Conservation (phyloP, 2,113 vertebrate species). For the Bufo gargarizans region DNA sequence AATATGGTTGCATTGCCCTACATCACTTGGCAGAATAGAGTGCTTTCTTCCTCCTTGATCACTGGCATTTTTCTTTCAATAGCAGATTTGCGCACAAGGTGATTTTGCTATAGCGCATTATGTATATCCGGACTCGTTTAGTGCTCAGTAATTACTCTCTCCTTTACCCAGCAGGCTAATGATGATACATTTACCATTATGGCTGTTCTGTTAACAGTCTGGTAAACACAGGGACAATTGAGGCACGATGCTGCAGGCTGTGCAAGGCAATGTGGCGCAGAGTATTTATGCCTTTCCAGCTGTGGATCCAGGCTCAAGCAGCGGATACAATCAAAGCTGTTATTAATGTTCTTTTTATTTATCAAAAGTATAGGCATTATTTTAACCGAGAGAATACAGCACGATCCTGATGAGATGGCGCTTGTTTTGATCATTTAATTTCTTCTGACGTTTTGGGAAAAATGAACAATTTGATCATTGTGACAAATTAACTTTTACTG, state of each 20-base stretch:
- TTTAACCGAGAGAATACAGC: not conserved
- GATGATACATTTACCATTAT: constrained; percentile 55
- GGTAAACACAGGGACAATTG: constrained; percentile 41
- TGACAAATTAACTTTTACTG: not conserved
- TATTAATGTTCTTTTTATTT: not conserved
- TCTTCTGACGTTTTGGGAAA: not conserved
- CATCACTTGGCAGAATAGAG: constrained; percentile 8
- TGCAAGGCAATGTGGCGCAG: constrained; percentile 3
- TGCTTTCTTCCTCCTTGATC: not conserved
- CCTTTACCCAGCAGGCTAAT: constrained; percentile 40
- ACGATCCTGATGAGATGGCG: not conserved
- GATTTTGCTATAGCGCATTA: not conserved
- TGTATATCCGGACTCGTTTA: constrained; percentile 37
- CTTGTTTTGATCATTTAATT: not conserved
- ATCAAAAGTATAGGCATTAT: not conserved
- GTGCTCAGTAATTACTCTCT: constrained; percentile 48
- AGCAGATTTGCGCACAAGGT: constrained; percentile 24
- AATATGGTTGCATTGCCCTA: not conserved
- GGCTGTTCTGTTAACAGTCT: constrained; percentile 43
- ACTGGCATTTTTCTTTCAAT: constrained; percentile 18
- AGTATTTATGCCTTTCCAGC: constrained; percentile 28
- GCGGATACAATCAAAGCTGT: not conserved
- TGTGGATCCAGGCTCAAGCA: not conserved
- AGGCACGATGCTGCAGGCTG: constrained; percentile 28
- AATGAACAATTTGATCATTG: not conserved